These are phyloP conservation scores for Chelonoidis abingdonii DNA, from an alignment of 2,113 vertebrate genomes.

Conservation along the genomic window DNA sequence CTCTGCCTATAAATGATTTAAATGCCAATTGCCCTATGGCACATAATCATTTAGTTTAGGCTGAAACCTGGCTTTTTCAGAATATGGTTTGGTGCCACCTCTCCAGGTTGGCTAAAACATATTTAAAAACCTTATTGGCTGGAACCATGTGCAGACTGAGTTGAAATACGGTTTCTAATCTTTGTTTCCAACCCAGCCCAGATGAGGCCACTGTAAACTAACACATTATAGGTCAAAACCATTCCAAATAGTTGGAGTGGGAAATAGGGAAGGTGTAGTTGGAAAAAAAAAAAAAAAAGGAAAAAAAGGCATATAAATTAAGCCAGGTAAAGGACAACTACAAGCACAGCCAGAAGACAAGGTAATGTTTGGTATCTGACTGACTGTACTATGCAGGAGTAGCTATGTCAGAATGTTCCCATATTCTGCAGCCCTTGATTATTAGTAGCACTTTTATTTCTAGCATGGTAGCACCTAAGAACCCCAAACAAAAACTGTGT, in stretches of 20 bases:
- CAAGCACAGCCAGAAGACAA: background rate
- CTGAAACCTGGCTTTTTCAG: background rate
- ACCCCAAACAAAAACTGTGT: background rate
- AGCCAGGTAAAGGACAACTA: background rate
- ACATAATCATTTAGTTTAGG: background rate
- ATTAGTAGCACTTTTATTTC: background rate
- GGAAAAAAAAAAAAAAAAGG: too few species aligned
- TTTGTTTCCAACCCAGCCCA: background rate
- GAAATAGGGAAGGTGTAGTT: background rate
- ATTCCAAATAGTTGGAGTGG: background rate
- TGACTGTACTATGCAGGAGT: background rate
- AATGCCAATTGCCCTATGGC: background rate
- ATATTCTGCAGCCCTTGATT: background rate
- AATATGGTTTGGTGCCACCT: background rate
- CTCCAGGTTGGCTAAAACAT: background rate
- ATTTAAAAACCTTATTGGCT: background rate
- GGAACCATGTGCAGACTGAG: background rate
- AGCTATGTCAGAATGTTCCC: background rate
- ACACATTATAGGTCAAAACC: accelerated
- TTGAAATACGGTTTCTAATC: background rate
- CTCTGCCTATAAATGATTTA: background rate
- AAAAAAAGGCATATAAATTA: too few species aligned
- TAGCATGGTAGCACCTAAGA: background rate
- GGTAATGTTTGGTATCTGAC: background rate
- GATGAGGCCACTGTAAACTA: background rate